phyloP scores from a whole-genome alignment of 2,113 vertebrate genomes.

The Polypterus senegalus region DNA sequence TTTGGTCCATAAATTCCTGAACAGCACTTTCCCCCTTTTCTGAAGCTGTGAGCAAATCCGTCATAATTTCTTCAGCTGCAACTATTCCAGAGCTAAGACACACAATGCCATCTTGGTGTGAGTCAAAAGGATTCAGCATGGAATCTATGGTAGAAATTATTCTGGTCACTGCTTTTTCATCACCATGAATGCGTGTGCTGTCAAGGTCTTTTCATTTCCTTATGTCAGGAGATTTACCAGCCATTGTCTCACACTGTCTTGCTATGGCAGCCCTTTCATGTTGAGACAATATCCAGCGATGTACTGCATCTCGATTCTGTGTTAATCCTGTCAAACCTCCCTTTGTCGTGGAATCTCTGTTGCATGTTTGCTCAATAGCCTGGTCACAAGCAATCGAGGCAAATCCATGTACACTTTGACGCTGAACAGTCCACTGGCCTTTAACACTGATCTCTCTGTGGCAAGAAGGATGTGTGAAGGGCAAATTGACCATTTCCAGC shows the following conservation, averaged over 20 bases:
- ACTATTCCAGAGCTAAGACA: no score
- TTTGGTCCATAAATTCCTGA: no score
- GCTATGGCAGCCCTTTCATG: slow-evolving; percentile 18
- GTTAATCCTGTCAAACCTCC: slow-evolving; percentile 17
- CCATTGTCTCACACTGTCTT: slow-evolving; percentile 19
- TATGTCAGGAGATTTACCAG: slow-evolving; percentile 15
- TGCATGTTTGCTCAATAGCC: slow-evolving; percentile 25
- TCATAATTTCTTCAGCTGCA: no score
- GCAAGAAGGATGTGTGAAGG: slow-evolving; percentile 17
- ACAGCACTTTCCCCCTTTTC: no score
- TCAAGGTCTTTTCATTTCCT: slow-evolving; percentile 17
- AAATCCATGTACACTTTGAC: slow-evolving; percentile 19
- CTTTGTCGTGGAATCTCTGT: slow-evolving; percentile 22
- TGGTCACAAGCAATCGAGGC: slow-evolving; percentile 23
- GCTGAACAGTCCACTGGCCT: slow-evolving; percentile 22
- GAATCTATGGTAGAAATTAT: no score
- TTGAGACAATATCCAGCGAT: no score
- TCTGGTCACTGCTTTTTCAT: no score
- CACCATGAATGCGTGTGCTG: slow-evolving; percentile 15
- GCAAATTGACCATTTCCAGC: slow-evolving; percentile 11
- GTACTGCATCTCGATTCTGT: slow-evolving; percentile 14
- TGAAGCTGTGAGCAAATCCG: no score
- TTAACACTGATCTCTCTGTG: slow-evolving; percentile 14
- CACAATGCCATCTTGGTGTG: no score
- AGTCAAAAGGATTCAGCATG: no score